Base-by-base conservation (phyloP, 2,113 vertebrate species). In the Tiliqua scincoides region DNA sequence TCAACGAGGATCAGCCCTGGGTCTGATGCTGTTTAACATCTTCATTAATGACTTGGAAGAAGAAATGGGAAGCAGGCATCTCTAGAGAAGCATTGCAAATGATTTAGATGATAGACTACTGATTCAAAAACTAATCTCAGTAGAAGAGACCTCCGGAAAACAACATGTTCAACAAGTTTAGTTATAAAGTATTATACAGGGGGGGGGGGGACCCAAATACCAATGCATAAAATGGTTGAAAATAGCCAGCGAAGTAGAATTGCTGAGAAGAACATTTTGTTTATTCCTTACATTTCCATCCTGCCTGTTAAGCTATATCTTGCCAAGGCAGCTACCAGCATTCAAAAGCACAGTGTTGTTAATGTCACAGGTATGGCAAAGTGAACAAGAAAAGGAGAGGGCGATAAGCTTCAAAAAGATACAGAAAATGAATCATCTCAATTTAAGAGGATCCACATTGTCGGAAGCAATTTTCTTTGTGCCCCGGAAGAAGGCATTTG, bases 1-100 rank as follows among this genome's bases (percentile, higher is more conserved):
- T 74, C 17, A 1, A 23, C 37, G 71, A 62, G 70, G 54, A 74
- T 73, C 54, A 74, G 82, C 27, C 57, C 54, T 43, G 54, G 65
- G 54, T 59, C 63, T 68, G 67, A 74, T 78, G 32, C 76, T 59
- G 32, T 78, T 78, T 61, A 72, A 84, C 21, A 84, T 67, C 23
- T 76, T 76, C 62, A 63, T 84, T 48, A 84, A 84, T 84, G 59
- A 75, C 40, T 75, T 75, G 73, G 73, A 52, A 48, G 40, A 75
- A 52, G 43, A 48, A 63, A 79, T 86, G 20, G 67, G 37, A 21
- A 80, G 59, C 15, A 65, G 0, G 8, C 30, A 52, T 84, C 83
- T n/a, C 40, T 17, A 11, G 30, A 61, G 62, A 54, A 27, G 59
- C 59, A 75, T 43, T 62, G 57, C 37, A 52, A 75, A 65, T 84